Evolutionary conservation across 2,113 vertebrate species (phyloP).

Genomic region (Brachyistius frenatus): DNA sequence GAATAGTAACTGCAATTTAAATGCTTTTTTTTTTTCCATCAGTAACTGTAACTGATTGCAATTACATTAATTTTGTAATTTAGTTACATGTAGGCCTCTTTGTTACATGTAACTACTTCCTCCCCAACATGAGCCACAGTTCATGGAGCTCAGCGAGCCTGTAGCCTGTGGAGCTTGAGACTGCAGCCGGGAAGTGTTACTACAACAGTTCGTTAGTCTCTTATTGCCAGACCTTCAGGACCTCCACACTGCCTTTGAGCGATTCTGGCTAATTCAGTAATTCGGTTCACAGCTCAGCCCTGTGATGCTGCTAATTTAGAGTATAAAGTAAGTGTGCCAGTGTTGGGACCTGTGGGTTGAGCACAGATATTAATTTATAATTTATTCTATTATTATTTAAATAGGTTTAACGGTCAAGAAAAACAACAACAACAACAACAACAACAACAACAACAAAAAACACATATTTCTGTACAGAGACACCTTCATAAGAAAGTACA

Average conservation of each 20-base stretch:
- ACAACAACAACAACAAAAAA: background rate
- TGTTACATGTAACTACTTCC: no score
- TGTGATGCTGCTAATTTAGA: conserved; percentile 23
- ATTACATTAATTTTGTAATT: no score
- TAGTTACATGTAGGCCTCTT: no score
- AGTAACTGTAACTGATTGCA: no score
- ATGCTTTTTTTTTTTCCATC: no score
- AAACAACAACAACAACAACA: background rate
- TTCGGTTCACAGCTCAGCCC: conserved; percentile 30
- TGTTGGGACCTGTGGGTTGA: background rate
- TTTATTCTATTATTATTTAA: background rate
- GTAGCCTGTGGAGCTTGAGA: conserved; percentile 17
- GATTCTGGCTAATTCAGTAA: conserved; percentile 26
- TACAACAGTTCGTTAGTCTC: conserved; percentile 47
- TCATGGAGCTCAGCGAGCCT: conserved; percentile 10
- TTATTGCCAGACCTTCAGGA: background rate
- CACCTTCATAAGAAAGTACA: no score
- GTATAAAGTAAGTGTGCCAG: background rate
- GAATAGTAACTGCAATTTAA: no score
- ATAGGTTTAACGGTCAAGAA: background rate
- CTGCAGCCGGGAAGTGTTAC: conserved; percentile 25
- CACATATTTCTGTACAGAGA: background rate
- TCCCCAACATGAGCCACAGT: background rate
- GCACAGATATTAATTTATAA: background rate
- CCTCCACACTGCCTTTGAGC: background rate